These are phyloP conservation scores for Achatina immaculata DNA, from an alignment of 1,140 invertebrate species.

Conservation along the genomic window DNA sequence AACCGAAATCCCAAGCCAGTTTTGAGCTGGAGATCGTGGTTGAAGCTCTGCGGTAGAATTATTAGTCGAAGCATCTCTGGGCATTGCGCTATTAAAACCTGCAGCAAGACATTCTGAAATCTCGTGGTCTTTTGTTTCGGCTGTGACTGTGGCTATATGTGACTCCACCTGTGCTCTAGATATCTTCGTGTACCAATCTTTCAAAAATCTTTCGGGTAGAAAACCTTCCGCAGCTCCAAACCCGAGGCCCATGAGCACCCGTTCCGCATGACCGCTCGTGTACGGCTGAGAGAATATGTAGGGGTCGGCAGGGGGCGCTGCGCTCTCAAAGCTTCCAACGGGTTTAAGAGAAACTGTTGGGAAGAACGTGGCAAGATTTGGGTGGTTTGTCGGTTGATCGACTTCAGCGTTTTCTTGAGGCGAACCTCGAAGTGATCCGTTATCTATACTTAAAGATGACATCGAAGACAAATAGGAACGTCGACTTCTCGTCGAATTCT, in stretches of 20 bases:
- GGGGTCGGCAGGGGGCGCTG: slow-evolving; percentile 2
- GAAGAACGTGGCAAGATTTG: slow-evolving; percentile 15
- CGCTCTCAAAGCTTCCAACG: slow-evolving; percentile 8
- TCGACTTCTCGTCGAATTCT: background rate
- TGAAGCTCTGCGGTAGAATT: background rate
- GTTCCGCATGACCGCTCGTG: slow-evolving; percentile 46
- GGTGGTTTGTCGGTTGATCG: background rate
- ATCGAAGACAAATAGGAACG: slow-evolving; percentile 3
- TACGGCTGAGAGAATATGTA: slow-evolving; percentile 13
- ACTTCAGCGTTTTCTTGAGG: background rate
- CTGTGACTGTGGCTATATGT: background rate
- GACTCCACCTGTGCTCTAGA: slow-evolving; percentile 45
- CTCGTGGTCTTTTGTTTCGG: background rate
- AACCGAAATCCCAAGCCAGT: background rate
- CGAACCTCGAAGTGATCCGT: background rate
- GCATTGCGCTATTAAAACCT: slow-evolving; percentile 8
- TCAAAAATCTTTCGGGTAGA: slow-evolving; percentile 62
- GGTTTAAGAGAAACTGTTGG: background rate
- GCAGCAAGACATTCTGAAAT: background rate
- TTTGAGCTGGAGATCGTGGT: background rate
- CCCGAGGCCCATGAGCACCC: slow-evolving; percentile 59
- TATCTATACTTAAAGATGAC: slow-evolving; percentile 1
- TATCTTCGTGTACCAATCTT: slow-evolving; percentile 63
- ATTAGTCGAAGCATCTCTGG: background rate
- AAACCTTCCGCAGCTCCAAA: slow-evolving; percentile 55